These are phyloP conservation scores for Bufo gargarizans DNA, from an alignment of 2,113 vertebrate genomes.

Conservation along the genomic window DNA sequence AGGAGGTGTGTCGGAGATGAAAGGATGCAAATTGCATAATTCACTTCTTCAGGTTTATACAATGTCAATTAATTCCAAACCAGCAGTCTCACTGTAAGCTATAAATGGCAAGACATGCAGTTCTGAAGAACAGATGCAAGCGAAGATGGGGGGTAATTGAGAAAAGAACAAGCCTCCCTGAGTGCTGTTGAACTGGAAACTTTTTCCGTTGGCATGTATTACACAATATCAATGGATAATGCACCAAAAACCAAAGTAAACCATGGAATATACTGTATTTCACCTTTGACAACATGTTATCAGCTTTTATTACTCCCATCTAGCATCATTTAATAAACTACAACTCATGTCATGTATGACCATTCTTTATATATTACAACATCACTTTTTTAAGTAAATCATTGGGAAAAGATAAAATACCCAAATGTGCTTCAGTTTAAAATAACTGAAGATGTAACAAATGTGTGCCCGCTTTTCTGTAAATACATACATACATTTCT, in stretches of 20 bases:
- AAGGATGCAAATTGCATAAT: constrained; percentile 33
- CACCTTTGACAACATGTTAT: constrained; percentile 8
- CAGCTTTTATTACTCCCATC: constrained; percentile 2
- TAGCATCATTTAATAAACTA: constrained; percentile 10
- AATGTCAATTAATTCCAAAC: constrained; percentile 44
- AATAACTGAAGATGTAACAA: not conserved
- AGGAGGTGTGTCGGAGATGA: constrained; percentile 9
- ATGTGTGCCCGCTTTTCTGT: not conserved
- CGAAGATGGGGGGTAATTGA: constrained; percentile 32
- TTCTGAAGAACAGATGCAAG: constrained; percentile 29
- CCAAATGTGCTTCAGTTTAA: not conserved
- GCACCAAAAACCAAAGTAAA: not conserved
- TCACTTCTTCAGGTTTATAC: constrained; percentile 32
- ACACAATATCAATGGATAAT: not conserved
- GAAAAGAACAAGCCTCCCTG: constrained; percentile 22
- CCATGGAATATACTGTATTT: not conserved
- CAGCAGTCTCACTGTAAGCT: constrained; percentile 24
- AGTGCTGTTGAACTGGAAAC: not conserved
- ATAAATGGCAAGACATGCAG: constrained; percentile 25
- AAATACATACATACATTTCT: not conserved
- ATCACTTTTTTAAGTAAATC: not conserved
- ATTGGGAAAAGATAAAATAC: not conserved
- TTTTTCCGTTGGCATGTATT: constrained; percentile 21
- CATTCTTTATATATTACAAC: not conserved
- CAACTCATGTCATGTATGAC: not conserved